Base-by-base conservation (phyloP, 2,113 vertebrate genomes). In the Capricornis sumatraensis region DNA sequence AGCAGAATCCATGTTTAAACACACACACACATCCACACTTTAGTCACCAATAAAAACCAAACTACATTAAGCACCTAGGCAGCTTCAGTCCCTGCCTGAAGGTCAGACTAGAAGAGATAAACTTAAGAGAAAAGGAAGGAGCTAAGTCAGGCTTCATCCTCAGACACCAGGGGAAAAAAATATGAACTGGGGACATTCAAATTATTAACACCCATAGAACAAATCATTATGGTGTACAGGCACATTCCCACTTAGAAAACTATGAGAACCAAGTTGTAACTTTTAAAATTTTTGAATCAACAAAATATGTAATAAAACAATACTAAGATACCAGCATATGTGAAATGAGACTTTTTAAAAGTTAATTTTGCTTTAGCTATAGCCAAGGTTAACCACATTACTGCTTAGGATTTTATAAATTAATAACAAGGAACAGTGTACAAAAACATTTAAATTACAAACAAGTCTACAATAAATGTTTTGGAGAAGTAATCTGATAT, bases 401-500 rank as follows among this genome's bases (percentile, higher is more conserved):
- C 43, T 91, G 55, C 8, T 57, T 93, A 96, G 3, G 5, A 9
- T 95, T 98, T 95, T 97, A 93, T 57, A 97, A 89, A 92, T 92
- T 95, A 97, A 76, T 81, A 93, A 96, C 27, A 40, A 98, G 64
- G 9, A 95, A 58, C 52, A 82, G 30, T 47, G 89, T 53, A 95
- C 36, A 94, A 87, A 96, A 96, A 87, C 50, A 91, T 4, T 53
- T 21, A 87, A 93, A 84, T 85, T 91, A 91, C 62, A 93, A 91
- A 96, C 97, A 97, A 6, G 14, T 83, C 57, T 97, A 79, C 74
- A 96, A 94, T 95, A 83, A 96, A 60, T 83, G 57, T 95, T 97
- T 87, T 96, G 45, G 52, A 95, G 40, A 96, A 97, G 33, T 93
- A 93, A 78, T 85, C 28, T 81, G 27, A 87, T 94, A 94, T 78